phyloP scores from a whole-genome alignment of 2,888 invertebrate species.

The Onthophagus sagittarius region DNA sequence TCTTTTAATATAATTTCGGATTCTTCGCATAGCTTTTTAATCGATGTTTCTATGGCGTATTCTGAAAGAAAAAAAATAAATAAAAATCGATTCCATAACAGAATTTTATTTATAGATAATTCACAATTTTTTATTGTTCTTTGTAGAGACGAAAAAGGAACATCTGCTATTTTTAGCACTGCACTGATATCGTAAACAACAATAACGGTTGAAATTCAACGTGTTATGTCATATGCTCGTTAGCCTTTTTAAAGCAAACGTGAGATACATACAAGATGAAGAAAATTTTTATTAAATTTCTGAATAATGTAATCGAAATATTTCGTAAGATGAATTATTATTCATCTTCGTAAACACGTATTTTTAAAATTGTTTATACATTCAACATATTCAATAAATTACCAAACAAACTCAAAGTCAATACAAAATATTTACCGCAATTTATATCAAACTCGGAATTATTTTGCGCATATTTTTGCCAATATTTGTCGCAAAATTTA shows the following conservation, averaged over 20 bases:
- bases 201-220: not conserved
- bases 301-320: no score
- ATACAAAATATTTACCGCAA: no score
- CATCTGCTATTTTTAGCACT: not conserved
- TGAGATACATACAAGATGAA: not conserved
- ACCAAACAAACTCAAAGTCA: no score
- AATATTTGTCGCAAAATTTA: no score
- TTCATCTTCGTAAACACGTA: no score
- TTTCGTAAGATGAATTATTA: no score
- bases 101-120: not conserved
- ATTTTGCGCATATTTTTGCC: no score
- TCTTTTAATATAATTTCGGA: constrained; percentile 30
- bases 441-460: no score
- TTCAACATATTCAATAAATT: no score
- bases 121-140: constrained; percentile 2
- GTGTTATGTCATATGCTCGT: not conserved
- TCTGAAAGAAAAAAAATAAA: not conserved
- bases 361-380: no score
- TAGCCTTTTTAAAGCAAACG: not conserved
- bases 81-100: not conserved
- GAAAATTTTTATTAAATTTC: no score
- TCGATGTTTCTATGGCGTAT: not conserved
- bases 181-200: not conserved
- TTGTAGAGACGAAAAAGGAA: not conserved
- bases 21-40: constrained; percentile 17